Base-by-base conservation (phyloP, 1,140 invertebrate genomes). In the Agrilus planipennis region DNA sequence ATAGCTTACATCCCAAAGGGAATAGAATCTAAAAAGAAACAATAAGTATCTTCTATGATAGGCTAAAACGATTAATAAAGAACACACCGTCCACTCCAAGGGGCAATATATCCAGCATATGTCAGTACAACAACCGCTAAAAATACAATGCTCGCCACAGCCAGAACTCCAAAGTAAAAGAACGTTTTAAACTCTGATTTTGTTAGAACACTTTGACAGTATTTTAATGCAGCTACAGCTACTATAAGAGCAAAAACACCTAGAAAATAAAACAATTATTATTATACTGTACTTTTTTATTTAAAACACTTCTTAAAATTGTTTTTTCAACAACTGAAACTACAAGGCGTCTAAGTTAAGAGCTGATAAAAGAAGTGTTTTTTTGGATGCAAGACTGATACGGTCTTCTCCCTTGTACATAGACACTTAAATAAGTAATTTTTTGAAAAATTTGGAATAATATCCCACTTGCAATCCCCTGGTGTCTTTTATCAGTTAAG, bases 1-100 rank as follows among this genome's bases (percentile, higher is more conserved):
- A 67, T 99, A 99, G 6, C 90, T 93, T 3, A 95, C 99, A 63
- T 99, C 96, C 94, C 94, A 99, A 11, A 99, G 67, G 0, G 95
- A 99, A 63, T 99, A 99, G 67, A 99, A 99, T 53, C 78, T 50
- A 10, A 63, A 63, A 47, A 47, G 42, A 49, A 16, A 25, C 22
- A 7, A 25, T 25, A 11, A 6, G 5, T 25, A 6, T 10, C 6
- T 16, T 35, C 14, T 36, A 19, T 36, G 7, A 36, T 36, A 36
- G 20, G 20, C 15, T 14, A 44, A 34, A 15, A 16, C 29, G 34
- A 44, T 25, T 35, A 6, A 37, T 31, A 30, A 32, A 30, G 31
- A 34, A 34, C 52, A 55, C 51, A 78, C 75, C 95, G 75, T 57
- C 96, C 96, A 69, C 91, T 96, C 95, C 95, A 99, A 18, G 96